phyloP scores from a whole-genome alignment of 2,888 invertebrate species.

The Standfussiana lucernea region DNA sequence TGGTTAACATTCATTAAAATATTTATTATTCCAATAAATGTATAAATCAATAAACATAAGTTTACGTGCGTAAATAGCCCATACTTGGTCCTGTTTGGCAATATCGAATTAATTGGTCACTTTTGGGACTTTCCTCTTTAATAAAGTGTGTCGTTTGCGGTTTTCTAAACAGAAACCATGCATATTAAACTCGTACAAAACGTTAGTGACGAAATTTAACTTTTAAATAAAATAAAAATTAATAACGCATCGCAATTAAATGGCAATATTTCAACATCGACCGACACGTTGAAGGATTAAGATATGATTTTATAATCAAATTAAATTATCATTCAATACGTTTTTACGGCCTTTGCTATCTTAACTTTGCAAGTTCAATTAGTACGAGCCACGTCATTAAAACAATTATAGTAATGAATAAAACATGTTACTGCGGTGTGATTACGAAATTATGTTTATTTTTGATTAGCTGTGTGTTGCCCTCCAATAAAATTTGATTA shows the following conservation, averaged over 20 bases:
- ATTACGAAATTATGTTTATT: constrained; percentile 73
- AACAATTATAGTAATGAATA: constrained; percentile 72
- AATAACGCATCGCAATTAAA: constrained; percentile 62
- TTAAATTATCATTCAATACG: constrained; percentile 65
- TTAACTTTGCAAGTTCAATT: constrained; percentile 61
- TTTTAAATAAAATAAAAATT: constrained; percentile 60
- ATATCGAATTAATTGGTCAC: too few species aligned
- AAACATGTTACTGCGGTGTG: constrained; percentile 64
- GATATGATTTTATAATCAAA: constrained; percentile 67
- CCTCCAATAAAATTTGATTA: constrained; percentile 72
- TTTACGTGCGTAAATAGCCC: background rate
- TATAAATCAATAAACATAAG: constrained; percentile 11
- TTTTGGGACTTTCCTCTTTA: constrained; percentile 2
- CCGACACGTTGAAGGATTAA: constrained; percentile 66
- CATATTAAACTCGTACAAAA: constrained; percentile 24
- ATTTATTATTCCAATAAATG: constrained; percentile 7
- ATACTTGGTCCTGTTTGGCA: constrained; percentile 22
- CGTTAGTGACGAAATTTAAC: constrained; percentile 45
- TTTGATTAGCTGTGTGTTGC: constrained; percentile 71
- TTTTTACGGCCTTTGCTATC: constrained; percentile 62
- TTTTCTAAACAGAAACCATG: constrained; percentile 34
- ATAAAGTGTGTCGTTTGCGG: background rate
- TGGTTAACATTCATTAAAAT: background rate
- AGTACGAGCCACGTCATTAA: constrained; percentile 60
- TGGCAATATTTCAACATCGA: constrained; percentile 70